phyloP scores from a whole-genome alignment of 2,113 vertebrate genomes.

The Australoheros scitulus region DNA sequence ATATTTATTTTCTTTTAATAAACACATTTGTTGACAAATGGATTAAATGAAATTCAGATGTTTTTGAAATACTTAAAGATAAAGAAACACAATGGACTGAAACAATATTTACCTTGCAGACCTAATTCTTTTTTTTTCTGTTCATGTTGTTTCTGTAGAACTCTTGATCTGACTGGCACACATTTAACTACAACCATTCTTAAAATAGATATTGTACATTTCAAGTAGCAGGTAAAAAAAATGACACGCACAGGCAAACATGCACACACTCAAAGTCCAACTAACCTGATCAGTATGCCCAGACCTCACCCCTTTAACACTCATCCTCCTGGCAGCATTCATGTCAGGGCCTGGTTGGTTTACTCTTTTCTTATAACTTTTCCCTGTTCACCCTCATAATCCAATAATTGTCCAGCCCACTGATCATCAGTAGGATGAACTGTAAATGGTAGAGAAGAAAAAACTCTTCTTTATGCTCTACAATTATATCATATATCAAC shows the following conservation, averaged over 20 bases:
- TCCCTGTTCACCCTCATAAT: not conserved
- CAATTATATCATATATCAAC: not conserved
- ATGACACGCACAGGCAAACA: not conserved
- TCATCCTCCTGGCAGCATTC: constrained; percentile 7
- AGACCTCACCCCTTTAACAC: not conserved
- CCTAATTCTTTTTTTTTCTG: not conserved
- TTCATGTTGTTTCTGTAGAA: not conserved
- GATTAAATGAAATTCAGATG: not conserved
- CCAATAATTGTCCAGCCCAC: not conserved
- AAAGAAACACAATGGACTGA: no score
- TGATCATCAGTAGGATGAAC: not conserved
- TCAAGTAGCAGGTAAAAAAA: not conserved
- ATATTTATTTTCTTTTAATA: not conserved
- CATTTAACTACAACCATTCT: not conserved
- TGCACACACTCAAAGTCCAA: not conserved
- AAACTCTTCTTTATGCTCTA: not conserved
- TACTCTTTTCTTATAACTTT: not conserved
- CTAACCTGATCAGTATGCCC: not conserved
- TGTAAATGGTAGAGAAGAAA: not conserved
- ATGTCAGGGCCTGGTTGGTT: not conserved
- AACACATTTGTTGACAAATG: not conserved
- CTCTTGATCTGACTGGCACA: not conserved
- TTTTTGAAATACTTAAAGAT: no score
- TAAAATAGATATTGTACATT: not conserved
- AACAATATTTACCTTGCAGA: not conserved